These are phyloP conservation scores for Sciurus vulgaris DNA, from an alignment of 2,797 vertebrate genomes.

Conservation along the genomic window DNA sequence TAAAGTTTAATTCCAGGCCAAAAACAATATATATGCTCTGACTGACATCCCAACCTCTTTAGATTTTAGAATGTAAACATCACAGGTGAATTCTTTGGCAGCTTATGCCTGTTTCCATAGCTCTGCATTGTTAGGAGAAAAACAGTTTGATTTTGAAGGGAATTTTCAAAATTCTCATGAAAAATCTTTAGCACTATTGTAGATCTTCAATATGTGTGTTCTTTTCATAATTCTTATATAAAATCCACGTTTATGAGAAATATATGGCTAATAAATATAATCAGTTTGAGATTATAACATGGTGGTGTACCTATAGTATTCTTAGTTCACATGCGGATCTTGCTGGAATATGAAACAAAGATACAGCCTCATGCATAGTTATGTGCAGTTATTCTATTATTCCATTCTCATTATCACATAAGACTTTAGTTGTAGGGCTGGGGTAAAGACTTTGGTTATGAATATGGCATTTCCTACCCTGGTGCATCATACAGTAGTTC, in stretches of 20 bases:
- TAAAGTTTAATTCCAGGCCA: constrained; percentile 35
- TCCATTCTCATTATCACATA: neutral
- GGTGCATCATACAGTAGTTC: neutral
- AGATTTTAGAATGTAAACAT: neutral
- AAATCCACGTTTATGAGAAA: neutral
- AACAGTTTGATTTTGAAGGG: constrained; percentile 53
- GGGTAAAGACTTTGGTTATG: neutral
- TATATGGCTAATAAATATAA: neutral
- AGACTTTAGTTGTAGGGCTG: neutral
- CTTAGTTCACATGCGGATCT: neutral
- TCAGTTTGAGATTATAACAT: neutral
- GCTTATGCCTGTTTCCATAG: constrained; percentile 52
- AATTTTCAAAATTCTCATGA: constrained; percentile 56
- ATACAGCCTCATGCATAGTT: neutral
- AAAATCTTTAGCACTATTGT: neutral
- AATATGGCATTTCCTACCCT: neutral
- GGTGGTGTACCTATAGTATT: neutral
- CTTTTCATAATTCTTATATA: neutral
- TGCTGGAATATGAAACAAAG: neutral
- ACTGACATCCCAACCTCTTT: neutral
- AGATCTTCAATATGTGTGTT: neutral
- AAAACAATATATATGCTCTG: neutral
- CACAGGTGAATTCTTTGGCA: constrained; percentile 65
- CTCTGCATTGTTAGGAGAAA: constrained; percentile 62
- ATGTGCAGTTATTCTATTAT: too few relatives aligned